Evolutionary conservation across 2,888 invertebrate genomes (phyloP), one percentile per base, ranked within the genome.

Genomic region (Boloria selene): DNA sequence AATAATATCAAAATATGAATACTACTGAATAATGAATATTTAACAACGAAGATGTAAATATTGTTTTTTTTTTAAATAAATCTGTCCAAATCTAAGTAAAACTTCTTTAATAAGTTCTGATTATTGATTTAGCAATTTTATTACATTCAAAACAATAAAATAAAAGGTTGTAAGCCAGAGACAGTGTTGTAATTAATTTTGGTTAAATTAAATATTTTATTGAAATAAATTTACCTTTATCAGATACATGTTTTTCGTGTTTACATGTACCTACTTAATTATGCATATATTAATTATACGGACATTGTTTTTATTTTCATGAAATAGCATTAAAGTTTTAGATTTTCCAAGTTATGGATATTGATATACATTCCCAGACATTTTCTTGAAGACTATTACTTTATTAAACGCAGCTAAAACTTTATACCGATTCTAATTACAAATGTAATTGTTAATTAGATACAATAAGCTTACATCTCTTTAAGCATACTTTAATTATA

Each of bases 351-450:
- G 3, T 38, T 38, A 1, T 38, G 7, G 10, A 2, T 38, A n/a
- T 38, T 38, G 7, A 59, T 49, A 47, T 17, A 22, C 22, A 45
- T 45, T 22, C 44, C 22, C 5, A 44, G 1, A 62, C 47, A 17
- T 42, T n/a, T 16, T 26, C 38, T 55, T 64, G 22, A 14, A 52
- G 44, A 67, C 54, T 67, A 59, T 44, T 4, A 2, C 13, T 54
- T 38, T 18, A 13, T 31, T 13, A 44, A 54, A n/a, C 62, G 7
- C 44, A 26, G 55, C 64, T 61, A 64, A 67, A 74, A 69, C 71
- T 76, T 77, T 82, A 82, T 82, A 82, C 70, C 52, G 55, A 70
- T 69, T 73, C 50, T 79, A 75, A 79, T 79, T 71, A 74, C 66
- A 74, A 64, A 73, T 73, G 1, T 56, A 79, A 77, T 76, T 68